Base-by-base conservation (phyloP, 2,888 invertebrate genomes). In the Philhelius pedissequus region DNA sequence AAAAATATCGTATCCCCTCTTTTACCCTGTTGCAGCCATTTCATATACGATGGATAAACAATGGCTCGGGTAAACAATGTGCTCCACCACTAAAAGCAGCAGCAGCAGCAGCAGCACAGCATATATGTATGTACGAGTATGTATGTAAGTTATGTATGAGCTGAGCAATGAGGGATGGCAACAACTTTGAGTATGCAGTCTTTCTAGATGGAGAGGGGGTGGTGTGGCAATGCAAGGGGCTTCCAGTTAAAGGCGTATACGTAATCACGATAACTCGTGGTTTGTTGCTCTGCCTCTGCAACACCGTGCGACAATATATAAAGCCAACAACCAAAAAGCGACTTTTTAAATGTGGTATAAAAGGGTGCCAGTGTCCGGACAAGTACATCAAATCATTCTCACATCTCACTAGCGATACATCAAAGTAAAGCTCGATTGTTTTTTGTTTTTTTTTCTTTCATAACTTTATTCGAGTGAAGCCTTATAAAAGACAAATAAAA, bases 351-450 rank as follows among this genome's bases (percentile, higher is more conserved):
- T 62, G 88, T 82, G 88, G 90, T 91, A 91, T 91, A 91, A 89
- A 91, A 91, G 89, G 89, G 89, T 89, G 88, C 87, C 89, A 88
- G 87, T 88, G 88, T 87, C 84, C 81, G 88, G 89, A 90, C 88
- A 88, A 89, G 88, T 88, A 89, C 90, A 91, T 90, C 91, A 91
- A 90, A 90, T 88, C 90, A 89, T 90, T 90, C 89, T 89, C 88
- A 90, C 88, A 89, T 87, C 89, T 89, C 89, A 88, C 86, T 87
- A 90, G 89, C 89, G 89, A 88, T 89, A 88, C 88, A 89, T 88
- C 87, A 84, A 77, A 78, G 45, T 56, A 73, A 77, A 50, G 66
- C 75, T 52, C 43, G 62, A 62, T 38, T 62, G 40, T 32, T 58
- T 38, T 56, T 35, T 3, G 38, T 32, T 32, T 38, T 45, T 62